phyloP scores from a whole-genome alignment of 2,888 invertebrate species.

The Apeira syringaria region DNA sequence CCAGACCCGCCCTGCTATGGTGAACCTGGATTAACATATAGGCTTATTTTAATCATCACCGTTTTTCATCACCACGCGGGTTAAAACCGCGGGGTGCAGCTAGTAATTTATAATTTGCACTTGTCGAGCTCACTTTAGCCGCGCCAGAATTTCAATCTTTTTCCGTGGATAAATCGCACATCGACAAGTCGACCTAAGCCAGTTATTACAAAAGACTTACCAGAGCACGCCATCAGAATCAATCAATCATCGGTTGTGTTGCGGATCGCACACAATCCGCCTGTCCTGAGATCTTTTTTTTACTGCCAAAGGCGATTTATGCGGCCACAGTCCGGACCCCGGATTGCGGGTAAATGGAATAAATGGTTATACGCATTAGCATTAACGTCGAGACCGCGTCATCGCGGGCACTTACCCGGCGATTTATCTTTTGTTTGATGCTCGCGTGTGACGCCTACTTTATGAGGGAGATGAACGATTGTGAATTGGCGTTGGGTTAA shows the following conservation, averaged over 20 bases:
- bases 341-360: constrained; percentile 8
- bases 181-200: constrained; percentile 2
- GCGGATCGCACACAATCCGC: constrained; percentile 18
- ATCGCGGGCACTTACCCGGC: constrained; percentile 6
- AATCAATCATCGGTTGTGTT: constrained; percentile 16
- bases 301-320: constrained; percentile 10
- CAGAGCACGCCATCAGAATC: constrained; percentile 17
- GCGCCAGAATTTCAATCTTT: neutral
- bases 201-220: constrained; percentile 18
- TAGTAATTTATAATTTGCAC: too few relatives aligned
- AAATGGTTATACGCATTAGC: constrained; percentile 10
- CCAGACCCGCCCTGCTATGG: too few relatives aligned
- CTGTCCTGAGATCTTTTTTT: constrained; percentile 2
- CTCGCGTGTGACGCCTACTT: constrained; percentile 7
- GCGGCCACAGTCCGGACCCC: constrained; percentile 1
- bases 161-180: neutral
- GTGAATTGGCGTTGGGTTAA: too few relatives aligned
- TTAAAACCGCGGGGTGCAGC: too few relatives aligned
- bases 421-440: constrained; percentile 10
- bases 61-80: too few relatives aligned
- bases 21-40: too few relatives aligned
- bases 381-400: constrained; percentile 7
- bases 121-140: too few relatives aligned
- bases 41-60: too few relatives aligned
- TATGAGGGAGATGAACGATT: neutral